phyloP scores from a whole-genome alignment of 2,113 vertebrate genomes.

The Theristicus caerulescens region DNA sequence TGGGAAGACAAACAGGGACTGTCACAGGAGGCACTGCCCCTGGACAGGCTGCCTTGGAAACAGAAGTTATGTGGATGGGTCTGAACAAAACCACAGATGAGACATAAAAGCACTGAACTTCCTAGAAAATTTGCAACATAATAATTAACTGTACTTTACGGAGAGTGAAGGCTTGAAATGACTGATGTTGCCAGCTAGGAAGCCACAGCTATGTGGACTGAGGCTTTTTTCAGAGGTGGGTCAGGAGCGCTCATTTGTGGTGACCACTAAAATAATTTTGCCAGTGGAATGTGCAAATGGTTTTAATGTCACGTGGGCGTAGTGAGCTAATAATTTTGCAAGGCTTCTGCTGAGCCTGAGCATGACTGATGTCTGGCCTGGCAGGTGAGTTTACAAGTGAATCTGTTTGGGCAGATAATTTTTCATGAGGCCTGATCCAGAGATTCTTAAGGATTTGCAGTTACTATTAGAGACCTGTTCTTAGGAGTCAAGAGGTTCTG shows the following conservation, averaged over 20 bases:
- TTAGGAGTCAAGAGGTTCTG: neutral
- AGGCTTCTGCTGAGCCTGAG: neutral
- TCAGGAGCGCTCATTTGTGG: neutral
- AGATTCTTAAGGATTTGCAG: neutral
- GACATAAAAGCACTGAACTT: neutral
- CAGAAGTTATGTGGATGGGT: neutral
- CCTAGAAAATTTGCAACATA: neutral
- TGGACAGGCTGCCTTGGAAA: neutral
- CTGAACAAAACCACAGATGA: neutral
- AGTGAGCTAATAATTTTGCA: neutral
- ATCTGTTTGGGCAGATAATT: neutral
- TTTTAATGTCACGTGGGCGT: accelerated
- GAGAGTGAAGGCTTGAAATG: neutral
- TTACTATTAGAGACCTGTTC: neutral
- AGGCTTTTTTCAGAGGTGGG: neutral
- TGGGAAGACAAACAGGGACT: neutral
- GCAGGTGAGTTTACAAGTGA: neutral
- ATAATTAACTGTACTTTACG: neutral
- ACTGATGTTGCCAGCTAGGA: neutral
- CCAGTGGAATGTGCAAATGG: neutral
- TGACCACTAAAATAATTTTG: neutral
- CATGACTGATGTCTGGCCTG: neutral
- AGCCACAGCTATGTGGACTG: neutral
- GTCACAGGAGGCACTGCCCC: neutral
- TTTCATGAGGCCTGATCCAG: neutral